Evolutionary conservation across 2,797 vertebrate species (phyloP), one percentile per base, ranked within the genome.

Genomic region (Scolopax bukidnonensis): DNA sequence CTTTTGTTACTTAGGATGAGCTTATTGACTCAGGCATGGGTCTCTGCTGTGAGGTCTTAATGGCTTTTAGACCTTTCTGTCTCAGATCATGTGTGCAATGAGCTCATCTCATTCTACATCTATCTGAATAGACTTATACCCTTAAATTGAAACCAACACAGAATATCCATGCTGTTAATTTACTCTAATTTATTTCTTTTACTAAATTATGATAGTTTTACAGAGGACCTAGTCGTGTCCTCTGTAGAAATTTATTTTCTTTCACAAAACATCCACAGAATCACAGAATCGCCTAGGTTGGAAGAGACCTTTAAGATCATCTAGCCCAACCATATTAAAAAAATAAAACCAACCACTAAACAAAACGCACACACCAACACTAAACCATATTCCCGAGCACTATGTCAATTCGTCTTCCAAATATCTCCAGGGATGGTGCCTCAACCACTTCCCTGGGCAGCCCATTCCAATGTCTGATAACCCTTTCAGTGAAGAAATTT

Each of bases 51-150:
- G 5, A 3, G 15, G 18, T 77, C 16, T 84, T 30, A 4, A 4
- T 36, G 56, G 10, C 68, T 85, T 69, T 25, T 79, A 85, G 38
- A 25, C 50, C 18, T 47, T 69, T 28, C 32, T 61, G 74, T 4
- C 53, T 87, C 21, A 64, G 65, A 63, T 5, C 0, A 0, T 16
- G 33, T 5, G 4, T 43, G 25, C 16, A 25, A 16, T 11, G 18
- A 82, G 12, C 17, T 32, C 9, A 3, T 68, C 17, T 10, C 0
- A 1, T 73, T 83, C 50, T 69, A 11, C 12, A 16, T 48, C 45
- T n/a, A 14, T n/a, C 41, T 69, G 21, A 28, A 27, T 1, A 45
- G 60, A 28, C 25, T 16, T 7, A 32, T 18, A 64, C 5, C 5
- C 11, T 73, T 60, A 27, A 68, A 48, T 0, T 25, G 36, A 69